Percentiles rank a stretch among this genome's conserved stretches.
These are phyloP conservation scores for Dipodomys stephensi DNA, from an alignment of 2,113 vertebrate species.

Conservation along the genomic window DNA sequence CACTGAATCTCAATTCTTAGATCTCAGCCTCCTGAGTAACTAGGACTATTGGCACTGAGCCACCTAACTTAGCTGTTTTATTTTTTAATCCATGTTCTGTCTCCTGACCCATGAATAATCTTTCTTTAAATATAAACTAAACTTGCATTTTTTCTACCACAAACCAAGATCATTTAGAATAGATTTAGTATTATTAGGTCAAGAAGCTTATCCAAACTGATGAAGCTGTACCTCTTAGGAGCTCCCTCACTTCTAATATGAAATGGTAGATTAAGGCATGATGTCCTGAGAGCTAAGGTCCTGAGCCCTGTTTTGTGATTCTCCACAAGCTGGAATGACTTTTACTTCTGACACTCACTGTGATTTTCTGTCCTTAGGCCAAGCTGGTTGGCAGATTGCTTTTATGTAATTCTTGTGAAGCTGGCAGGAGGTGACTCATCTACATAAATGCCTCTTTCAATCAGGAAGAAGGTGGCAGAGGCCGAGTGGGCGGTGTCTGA, in stretches of 20 bases:
- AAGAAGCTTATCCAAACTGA: not conserved
- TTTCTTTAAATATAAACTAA: constrained; percentile 16
- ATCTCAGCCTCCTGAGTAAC: not conserved
- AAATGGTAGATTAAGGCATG: not conserved
- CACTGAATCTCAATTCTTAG: too few relatives aligned
- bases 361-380: constrained; percentile 55
- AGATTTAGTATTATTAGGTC: not conserved
- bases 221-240: not conserved
- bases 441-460: constrained; percentile 68
- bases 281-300: not conserved
- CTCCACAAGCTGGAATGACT: constrained; percentile 39
- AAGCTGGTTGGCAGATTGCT: constrained; percentile 55
- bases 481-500: constrained; percentile 59
- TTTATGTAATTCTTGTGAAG: constrained; percentile 68
- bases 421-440: constrained; percentile 71
- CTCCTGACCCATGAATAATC: not conserved
- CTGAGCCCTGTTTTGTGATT: constrained; percentile 21
- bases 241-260: not conserved
- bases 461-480: constrained; percentile 66
- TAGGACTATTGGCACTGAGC: too few relatives aligned
- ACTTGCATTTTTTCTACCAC: constrained; percentile 15
- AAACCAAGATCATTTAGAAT: constrained; percentile 22
- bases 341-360: constrained; percentile 39
- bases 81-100: not conserved
- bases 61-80: too few relatives aligned